Evolutionary conservation across 2,113 vertebrate genomes (phyloP), one percentile per base, ranked within the genome.

Genomic region (Scomber japonicus): DNA sequence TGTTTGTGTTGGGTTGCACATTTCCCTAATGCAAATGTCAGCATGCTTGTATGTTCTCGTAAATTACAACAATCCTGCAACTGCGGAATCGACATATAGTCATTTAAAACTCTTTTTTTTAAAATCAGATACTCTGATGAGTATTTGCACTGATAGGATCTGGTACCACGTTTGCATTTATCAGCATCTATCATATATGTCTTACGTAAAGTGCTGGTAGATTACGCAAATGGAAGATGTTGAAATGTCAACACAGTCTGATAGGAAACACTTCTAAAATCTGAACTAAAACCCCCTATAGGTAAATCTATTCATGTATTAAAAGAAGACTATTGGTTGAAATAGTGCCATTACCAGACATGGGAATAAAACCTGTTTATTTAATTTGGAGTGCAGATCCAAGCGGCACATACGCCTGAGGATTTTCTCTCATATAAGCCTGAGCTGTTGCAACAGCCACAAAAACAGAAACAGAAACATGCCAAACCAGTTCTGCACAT

Each of bases 401-500:
- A 3, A 19, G 19, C 19, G 59, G 8, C 44, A 57, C 8, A 21
- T 9, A 5, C 5, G 48, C 35, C 15, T 2, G 5, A 56, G 30
- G 61, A 11, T 60, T 16, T 69, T 75, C 21, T 60, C 60, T 27
- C 44, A 54, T 53, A 45, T 53, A 75, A 65, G 27, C 24, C 8
- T 3, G 11, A 57, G 16, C 9, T 86, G 57, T 65, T 62, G 48
- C 12, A 27, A 63, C 55, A 46, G 21, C 7, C 40, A 12, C 15
- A 3, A n/a, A 35, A 65, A 4, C 57, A 56, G 27, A 61, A 83
- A 87, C 92, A 40, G 27, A 61, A 83, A 87, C 92, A 40, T 0
- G 85, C 3, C 54, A 46, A 89, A 90, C 86, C 63, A n/a, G 92
- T 89, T 89, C 17, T 19, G 48, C 48, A 7, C 35, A 40, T 40